Evolutionary conservation across 2,888 invertebrate species (phyloP), one percentile per base, ranked within the genome.

Genomic region (Neoaliturus tenellus): DNA sequence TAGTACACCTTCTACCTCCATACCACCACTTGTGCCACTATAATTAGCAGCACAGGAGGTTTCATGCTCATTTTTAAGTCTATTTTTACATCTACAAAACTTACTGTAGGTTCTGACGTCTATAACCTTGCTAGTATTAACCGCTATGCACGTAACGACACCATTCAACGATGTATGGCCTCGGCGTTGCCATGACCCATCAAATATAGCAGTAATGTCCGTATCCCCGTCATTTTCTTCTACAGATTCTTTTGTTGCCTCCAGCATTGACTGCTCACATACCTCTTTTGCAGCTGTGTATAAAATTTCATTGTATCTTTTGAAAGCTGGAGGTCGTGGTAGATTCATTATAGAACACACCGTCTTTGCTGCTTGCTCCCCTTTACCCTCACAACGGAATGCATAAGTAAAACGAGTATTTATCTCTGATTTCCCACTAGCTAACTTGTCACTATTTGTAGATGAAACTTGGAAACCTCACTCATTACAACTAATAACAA

Each of bases 1-100:
- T 39, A 41, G 23, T 17, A 83, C 81, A 28, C 86, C 86, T 3
- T 20, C 80, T 23, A 84, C 84, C 23, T 85, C 84, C 85, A 85
- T 84, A 1, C 51, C 62, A 0, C 85, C 85, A 80, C 80, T 80
- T 2, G 80, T 25, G 10, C 80, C 51, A 20, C 3, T 51, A 23
- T 80, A 39, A 2, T 69, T 69, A 3, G 69, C 23, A 20, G 35
- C 39, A 23, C 69, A 69, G 14, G 12, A 14, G 12, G 6, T 51
- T 10, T 51, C 23, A 23, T 51, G 51, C 23, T 51, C 33, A 39
- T 73, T 33, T 31, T 33, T 71, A 10, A 71, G 28, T 12, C 39
- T 39, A 39, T 12, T 39, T 39, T 39, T 39, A 39, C 39, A 39
- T 12, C 39, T 39, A 12, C 39, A 39, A 39, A 39, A 39, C 39